Evolutionary conservation across 2,888 invertebrate species (phyloP).

Genomic region (Amblyjoppa fuscipennis): DNA sequence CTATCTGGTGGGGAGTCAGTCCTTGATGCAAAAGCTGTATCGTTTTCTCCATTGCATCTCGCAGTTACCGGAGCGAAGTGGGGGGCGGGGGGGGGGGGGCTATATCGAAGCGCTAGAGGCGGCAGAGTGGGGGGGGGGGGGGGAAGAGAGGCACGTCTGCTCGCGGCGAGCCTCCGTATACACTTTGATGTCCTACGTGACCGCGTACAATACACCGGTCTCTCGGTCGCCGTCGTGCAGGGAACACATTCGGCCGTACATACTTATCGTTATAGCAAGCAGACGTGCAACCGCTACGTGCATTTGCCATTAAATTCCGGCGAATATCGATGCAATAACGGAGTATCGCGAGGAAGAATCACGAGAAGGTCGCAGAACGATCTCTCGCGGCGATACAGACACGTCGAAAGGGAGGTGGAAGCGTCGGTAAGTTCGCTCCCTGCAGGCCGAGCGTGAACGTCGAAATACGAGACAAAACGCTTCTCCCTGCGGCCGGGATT

Average conservation of each 20-base stretch:
- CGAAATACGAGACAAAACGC: no score
- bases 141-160: slow-evolving; percentile 35
- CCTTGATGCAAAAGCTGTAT: slow-evolving; percentile 47
- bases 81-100: not conserved
- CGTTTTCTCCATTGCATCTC: slow-evolving; percentile 51
- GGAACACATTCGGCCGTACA: not conserved
- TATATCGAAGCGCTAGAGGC: not conserved
- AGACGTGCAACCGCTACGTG: not conserved
- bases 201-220: slow-evolving; percentile 22
- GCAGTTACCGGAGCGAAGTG: slow-evolving; percentile 4
- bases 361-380: slow-evolving; percentile 14
- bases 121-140: not conserved
- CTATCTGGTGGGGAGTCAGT: slow-evolving; percentile 22
- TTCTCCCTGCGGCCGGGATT: no score
- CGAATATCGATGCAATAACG: slow-evolving; percentile 1
- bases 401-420: not conserved
- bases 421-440: not conserved
- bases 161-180: slow-evolving; percentile 20
- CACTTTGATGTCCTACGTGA: slow-evolving; percentile 24
- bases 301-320: not conserved
- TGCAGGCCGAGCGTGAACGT: not conserved
- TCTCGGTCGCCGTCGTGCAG: not conserved
- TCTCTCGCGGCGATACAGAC: not conserved
- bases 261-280: not conserved
- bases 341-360: slow-evolving; percentile 6